Evolutionary conservation across 2,797 vertebrate species (phyloP).

Genomic region (Halcyon smyrnensis): DNA sequence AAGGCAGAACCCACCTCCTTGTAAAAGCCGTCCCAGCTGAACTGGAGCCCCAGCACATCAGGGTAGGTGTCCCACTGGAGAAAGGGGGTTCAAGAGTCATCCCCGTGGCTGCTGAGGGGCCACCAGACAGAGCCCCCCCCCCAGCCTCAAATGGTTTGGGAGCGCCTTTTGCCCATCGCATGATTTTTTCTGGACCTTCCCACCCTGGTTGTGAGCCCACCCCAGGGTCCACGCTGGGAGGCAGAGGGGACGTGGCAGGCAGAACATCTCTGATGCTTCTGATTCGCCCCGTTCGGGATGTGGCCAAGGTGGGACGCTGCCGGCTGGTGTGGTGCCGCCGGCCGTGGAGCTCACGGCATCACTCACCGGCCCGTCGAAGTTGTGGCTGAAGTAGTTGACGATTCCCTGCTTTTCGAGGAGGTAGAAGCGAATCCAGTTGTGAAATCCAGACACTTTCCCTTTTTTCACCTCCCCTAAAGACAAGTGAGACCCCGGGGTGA

Average conservation of each 20-base stretch:
- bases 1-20: constrained; percentile 92
- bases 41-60: constrained; percentile 92
- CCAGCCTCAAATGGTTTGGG: fast-evolving
- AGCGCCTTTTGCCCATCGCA: fast-evolving
- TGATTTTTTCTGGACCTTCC: fast-evolving
- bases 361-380: constrained; percentile 90
- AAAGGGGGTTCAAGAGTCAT: not conserved
- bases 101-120: fast-evolving
- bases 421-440: constrained; percentile 98
- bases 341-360: not conserved
- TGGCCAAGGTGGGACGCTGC: not conserved
- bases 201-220: not conserved
- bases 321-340: not conserved
- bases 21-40: constrained; percentile 90
- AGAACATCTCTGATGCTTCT: not conserved
- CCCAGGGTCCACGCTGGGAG: fast-evolving
- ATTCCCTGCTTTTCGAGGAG: constrained; percentile 84
- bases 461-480: constrained; percentile 90
- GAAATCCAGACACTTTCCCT: constrained; percentile 88
- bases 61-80: constrained; percentile 88
- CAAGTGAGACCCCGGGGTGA: fast-evolving
- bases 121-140: not conserved
- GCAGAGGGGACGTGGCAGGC: fast-evolving
- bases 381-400: constrained; percentile 93
- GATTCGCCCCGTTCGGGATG: not conserved